Base-by-base conservation (phyloP, 2,797 vertebrate genomes). In the Pelodytes ibericus region DNA sequence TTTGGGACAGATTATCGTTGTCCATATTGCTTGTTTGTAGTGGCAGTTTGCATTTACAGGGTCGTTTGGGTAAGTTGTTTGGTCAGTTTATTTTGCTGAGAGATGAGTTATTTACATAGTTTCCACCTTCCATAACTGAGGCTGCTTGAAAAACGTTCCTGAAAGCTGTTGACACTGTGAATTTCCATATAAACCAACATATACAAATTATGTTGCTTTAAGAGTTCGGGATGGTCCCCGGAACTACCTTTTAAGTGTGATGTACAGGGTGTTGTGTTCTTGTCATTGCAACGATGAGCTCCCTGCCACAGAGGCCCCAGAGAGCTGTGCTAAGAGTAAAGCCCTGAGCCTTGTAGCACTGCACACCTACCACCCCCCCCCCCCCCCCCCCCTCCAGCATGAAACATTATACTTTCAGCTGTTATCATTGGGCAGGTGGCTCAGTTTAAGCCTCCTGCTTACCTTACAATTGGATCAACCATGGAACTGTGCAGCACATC, bases 231-330 rank as follows among this genome's bases (percentile, higher is more conserved):
- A 49, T 56, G 49, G 10, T n/a, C 20, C 33, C 33, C 4, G 33
- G 33, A 4, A 36, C 33, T 4, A 25, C 66, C 24, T 57, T 56
- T 39, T 3, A 3, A 30, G 27, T 33, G 20, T 10, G 49, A 24
- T n/a, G 51, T 15, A 16, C 20, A 41, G 53, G 8, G 22, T 58
- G 51, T 10, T 5, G 22, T 41, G 26, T 70, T 51, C 31, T 22
- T 58, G 31, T 57, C 67, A 70, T 29, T 68, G 8, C 15, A 24
- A 39, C 31, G 31, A 70, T 70, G 66, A 69, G 66, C 31, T 56
- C 30, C 18, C 10, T 58, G 51, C 31, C 22, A 31, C 30, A 36
- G 18, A 57, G 51, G 18, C 31, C 51, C 3, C 24, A 13, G 9
- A 39, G 30, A 25, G 11, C 15, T n/a, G 31, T 31, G 30, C 67